These are phyloP conservation scores for Ceratosolen fusciceps DNA, from an alignment of 1,140 invertebrate species.

Conservation along the genomic window DNA sequence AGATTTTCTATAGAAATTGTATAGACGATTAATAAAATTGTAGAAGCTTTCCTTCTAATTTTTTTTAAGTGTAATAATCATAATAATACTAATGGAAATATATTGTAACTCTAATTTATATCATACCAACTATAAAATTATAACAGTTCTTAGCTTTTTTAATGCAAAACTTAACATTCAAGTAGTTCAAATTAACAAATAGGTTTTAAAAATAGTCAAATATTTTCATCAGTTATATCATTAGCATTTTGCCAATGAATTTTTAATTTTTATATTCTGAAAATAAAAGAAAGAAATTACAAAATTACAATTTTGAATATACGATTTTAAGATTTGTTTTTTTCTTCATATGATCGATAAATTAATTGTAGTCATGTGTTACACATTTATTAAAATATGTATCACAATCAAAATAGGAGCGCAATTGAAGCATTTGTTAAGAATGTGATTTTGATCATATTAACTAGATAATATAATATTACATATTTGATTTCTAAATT, in stretches of 20 bases:
- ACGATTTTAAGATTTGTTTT: neutral
- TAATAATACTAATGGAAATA: neutral
- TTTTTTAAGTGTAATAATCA: too few species aligned
- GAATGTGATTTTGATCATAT: slow-evolving; percentile 29
- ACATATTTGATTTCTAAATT: slow-evolving; percentile 44
- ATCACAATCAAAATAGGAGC: slow-evolving; percentile 27
- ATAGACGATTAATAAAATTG: too few species aligned
- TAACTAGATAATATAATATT: slow-evolving; percentile 43
- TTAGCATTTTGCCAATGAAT: slow-evolving; percentile 13
- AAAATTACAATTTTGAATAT: too few species aligned
- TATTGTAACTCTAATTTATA: neutral
- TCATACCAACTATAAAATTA: slow-evolving; percentile 16
- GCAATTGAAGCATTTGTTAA: neutral
- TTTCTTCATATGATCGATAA: neutral
- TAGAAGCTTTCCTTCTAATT: too few species aligned
- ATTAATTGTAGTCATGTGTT: neutral
- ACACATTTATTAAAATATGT: slow-evolving; percentile 15
- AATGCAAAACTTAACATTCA: too few species aligned
- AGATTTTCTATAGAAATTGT: too few species aligned
- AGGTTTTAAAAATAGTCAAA: neutral
- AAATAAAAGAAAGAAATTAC: neutral
- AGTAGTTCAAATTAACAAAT: too few species aligned
- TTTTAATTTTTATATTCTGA: slow-evolving; percentile 22
- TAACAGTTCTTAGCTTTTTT: too few species aligned
- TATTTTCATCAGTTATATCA: neutral